These are phyloP conservation scores for Siderastrea radians DNA, from an alignment of 92 coral and sea anemone genomes.

Conservation along the genomic window DNA sequence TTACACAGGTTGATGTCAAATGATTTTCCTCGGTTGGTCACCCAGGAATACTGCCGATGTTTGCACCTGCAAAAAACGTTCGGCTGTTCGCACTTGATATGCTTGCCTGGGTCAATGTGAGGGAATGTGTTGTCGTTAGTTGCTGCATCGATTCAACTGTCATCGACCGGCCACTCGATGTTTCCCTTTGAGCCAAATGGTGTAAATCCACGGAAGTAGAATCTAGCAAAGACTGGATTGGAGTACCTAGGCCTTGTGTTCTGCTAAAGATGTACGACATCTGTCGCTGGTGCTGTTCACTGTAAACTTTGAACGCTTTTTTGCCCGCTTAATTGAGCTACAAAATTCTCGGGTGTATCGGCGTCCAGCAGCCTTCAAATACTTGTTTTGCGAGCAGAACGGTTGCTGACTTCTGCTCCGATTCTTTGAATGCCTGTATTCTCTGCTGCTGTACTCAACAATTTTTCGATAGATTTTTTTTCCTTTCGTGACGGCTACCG, in stretches of 20 bases:
- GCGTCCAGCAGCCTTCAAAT: conserved; percentile 38
- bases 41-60: too few relatives aligned
- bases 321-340: conserved; percentile 42
- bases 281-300: conserved; percentile 39
- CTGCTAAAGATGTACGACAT: conserved; percentile 57
- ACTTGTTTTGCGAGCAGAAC: conserved; percentile 30
- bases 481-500: neutral
- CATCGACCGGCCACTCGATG: too few relatives aligned
- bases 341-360: conserved; percentile 36
- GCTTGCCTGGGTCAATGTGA: too few relatives aligned
- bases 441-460: conserved; percentile 50
- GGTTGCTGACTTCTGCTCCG: conserved; percentile 41
- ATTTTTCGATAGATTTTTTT: conserved; percentile 62
- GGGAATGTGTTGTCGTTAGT: too few relatives aligned
- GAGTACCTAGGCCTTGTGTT: neutral
- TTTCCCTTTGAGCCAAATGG: neutral
- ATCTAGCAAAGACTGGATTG: neutral
- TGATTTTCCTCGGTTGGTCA: too few relatives aligned
- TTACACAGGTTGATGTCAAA: too few relatives aligned
- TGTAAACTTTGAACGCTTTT: conserved; percentile 40
- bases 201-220: neutral
- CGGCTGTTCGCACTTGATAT: too few relatives aligned
- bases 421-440: conserved; percentile 40
- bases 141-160: too few relatives aligned
- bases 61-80: too few relatives aligned